Evolutionary conservation across 1,140 invertebrate species (phyloP), one percentile per base, ranked within the genome.

Genomic region (Ceratosolen fusciceps): DNA sequence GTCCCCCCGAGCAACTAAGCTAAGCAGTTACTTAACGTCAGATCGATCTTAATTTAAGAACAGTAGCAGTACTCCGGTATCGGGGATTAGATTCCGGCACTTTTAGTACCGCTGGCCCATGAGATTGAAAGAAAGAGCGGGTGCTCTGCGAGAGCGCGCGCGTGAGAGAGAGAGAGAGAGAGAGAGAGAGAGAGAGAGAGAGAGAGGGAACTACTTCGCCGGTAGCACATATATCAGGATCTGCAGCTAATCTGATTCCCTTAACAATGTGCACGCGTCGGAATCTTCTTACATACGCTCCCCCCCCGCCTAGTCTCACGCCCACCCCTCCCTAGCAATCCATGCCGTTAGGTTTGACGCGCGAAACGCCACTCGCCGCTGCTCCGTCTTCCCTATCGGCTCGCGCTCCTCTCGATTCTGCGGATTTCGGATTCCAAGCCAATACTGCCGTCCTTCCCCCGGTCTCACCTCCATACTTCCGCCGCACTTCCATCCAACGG

Each of bases 191-290:
- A n/a, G 39, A 12, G 37, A 21, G n/a, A 19, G 39, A 37, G 26
- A 19, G 47, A 19, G 39, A 34, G n/a, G 39, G 8, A 12, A 31
- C 54, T 62, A 73, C 75, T 62, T 47, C 78, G 77, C 78, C 81
- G 80, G 81, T 80, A 75, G 83, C 84, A 88, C 88, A 90, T 90
- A 90, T 87, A 90, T 90, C 89, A 90, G 86, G 87, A 85, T 89
- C 85, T 29, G 81, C 83, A 85, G 86, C 86, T 90, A 90, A 90
- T 90, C 89, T 89, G 86, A 90, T 89, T 89, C 88, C 88, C 88
- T 86, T 90, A 90, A 90, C 90, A 90, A 90, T 90, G 90, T 88
- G 88, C 90, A 90, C 89, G 90, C 88, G 89, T 88, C 85, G 88
- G 88, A 90, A 90, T 90, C 89, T 90, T 89, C 89, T 90, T 90